Conservation (phyloP, 2,797 vertebrate species). For the Lepidocolaptes lacrymiger region DNA sequence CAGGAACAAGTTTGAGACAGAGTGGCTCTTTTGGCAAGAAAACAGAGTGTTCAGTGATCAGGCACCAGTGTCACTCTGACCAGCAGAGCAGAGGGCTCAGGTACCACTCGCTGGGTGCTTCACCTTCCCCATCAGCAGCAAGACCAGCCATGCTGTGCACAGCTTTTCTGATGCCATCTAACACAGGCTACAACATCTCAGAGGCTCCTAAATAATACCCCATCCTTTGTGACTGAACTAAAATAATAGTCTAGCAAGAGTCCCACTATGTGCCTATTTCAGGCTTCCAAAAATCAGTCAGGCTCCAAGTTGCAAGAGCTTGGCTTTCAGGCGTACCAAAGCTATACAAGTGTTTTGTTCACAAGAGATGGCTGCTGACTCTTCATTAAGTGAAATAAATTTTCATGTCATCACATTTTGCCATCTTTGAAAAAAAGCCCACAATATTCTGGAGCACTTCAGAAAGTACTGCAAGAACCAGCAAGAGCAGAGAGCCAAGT, state of each 20-base stretch:
- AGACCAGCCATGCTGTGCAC: not conserved
- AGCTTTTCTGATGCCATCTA: not conserved
- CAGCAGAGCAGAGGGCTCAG: not conserved
- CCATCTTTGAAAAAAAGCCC: not conserved
- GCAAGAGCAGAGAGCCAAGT: slow-evolving; percentile 31
- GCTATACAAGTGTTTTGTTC: not conserved
- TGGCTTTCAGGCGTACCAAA: not conserved
- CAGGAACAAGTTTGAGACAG: not conserved
- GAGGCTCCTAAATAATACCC: not conserved
- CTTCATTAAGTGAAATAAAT: slow-evolving; percentile 50
- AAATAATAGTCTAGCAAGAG: slow-evolving; percentile 1
- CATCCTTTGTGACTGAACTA: not conserved
- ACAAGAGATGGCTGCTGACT: slow-evolving; percentile 14
- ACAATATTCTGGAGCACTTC: slow-evolving; percentile 11
- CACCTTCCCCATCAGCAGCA: not conserved
- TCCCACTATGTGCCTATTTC: not conserved
- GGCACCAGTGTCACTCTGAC: not conserved
- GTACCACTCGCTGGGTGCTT: not conserved
- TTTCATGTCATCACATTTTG: slow-evolving; percentile 43
- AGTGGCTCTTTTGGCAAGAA: not conserved
- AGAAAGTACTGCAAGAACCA: not conserved
- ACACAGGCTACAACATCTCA: not conserved
- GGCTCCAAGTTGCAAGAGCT: not conserved
- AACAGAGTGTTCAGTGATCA: not conserved
- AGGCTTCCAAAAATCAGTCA: not conserved